Percentiles rank a stretch among this genome's conserved stretches.
phyloP scores from a whole-genome alignment of 2,113 vertebrate species.

The Phaethon lepturus region DNA sequence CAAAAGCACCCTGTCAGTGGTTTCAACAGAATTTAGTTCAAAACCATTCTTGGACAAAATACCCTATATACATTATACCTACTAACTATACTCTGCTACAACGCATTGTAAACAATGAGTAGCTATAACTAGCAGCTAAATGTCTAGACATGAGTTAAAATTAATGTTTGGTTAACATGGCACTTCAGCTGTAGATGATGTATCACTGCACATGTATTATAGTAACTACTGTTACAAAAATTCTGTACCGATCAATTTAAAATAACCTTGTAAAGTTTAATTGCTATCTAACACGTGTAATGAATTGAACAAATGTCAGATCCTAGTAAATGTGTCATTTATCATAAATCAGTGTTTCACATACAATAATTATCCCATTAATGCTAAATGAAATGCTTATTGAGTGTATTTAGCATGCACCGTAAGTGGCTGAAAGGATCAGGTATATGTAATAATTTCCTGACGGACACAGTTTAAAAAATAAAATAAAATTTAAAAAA shows the following conservation, averaged over 20 bases:
- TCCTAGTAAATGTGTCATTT: conserved; percentile 27
- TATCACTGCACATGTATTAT: neutral
- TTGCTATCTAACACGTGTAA: conserved; percentile 41
- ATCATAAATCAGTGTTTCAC: conserved; percentile 53
- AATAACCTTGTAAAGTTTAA: conserved; percentile 65
- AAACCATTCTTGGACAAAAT: neutral
- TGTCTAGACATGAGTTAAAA: neutral
- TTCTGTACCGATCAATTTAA: conserved; percentile 21
- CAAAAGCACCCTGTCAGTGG: neutral
- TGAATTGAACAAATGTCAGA: conserved; percentile 62
- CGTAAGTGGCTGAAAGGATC: conserved; percentile 7
- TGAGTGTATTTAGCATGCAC: conserved; percentile 1
- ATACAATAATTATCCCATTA: conserved; percentile 57
- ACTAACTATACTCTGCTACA: neutral
- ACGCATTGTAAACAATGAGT: neutral
- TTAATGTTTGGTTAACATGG: neutral
- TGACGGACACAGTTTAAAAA: neutral
- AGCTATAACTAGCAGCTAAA: neutral
- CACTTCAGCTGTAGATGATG: neutral
- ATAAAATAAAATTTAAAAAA: neutral
- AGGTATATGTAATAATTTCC: neutral
- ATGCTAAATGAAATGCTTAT: conserved; percentile 35
- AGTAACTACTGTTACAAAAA: neutral
- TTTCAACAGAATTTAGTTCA: neutral
- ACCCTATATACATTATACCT: neutral